Base-by-base conservation (phyloP, 1,140 invertebrate species). In the Aphaenogaster floridana region DNA sequence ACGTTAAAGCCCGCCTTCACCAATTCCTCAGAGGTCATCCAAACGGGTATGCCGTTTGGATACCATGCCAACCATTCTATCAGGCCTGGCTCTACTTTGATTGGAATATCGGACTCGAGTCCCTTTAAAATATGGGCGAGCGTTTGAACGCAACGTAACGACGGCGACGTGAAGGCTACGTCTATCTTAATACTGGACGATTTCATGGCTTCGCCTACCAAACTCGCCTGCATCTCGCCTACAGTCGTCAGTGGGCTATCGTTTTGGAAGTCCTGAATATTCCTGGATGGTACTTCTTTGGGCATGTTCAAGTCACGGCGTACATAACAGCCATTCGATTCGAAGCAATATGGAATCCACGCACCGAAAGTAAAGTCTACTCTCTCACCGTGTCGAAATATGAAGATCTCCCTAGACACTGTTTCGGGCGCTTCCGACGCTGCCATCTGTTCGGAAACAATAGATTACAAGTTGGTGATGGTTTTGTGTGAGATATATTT, bases 51-150 rank as follows among this genome's bases (percentile, higher is more conserved):
- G 0, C 96, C 96, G 76, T 97, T 97, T 4, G 97, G 96, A 95
- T 99, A 98, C 98, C 98, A 99, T n/a, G 97, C 97, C 81, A 98
- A 96, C 97, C 98, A 99, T 94, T 99, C 99, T 94, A 99, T 99
- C 21, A 99, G 93, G 1, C 97, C 98, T 0, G 98, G 98, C 93
- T 99, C 99, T 36, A 99, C 96, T 88, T 96, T 96, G n/a, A 99
- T 96, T 63, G 95, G 93, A 54, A 96, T 88, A 52, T 95, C 90
- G 2, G 91, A 91, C 7, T 91, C 89, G 1, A 95, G 77, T 34
- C 94, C 95, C 85, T 95, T 93, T 5, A 95, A 84, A 80, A 95
- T 95, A 69, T 95, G 87, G 1, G 91, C 88, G 17, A 95, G 88
- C 6, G 99, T 99, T 95, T 99, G 98, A n/a, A 99, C 96, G 95